Evolutionary conservation across 1,140 invertebrate species (phyloP), one percentile per base, ranked within the genome.

Genomic region (Penaeus indicus): DNA sequence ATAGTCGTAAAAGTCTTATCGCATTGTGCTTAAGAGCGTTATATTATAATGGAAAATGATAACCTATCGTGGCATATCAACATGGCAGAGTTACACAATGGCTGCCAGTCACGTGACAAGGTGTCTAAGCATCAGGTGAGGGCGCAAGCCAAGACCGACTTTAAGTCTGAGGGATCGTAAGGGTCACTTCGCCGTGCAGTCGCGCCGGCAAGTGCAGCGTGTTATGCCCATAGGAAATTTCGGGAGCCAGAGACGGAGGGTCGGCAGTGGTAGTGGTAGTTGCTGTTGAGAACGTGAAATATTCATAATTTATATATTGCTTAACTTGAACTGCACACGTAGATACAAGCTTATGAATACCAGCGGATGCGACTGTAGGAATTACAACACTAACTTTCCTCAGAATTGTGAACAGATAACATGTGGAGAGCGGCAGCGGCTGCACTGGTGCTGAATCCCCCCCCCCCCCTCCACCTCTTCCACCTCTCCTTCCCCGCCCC

Each of bases 21-120:
- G 77, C 64, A 77, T 72, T 77, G 86, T 88, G 86, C 86, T 88
- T 88, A 88, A 77, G 86, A 83, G 83, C 79, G 86, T 72, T 83
- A 88, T 88, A 88, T 88, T 83, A 88, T 88, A 88, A 88, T 88
- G 86, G 86, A 88, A 82, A 88, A 80, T 88, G 86, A 88, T 88
- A 88, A 83, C 79, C 86, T 88, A 88, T 88, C 86, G 86, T 83
- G 86, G 77, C 86, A 83, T 88, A 88, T 88, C 86, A 88, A 88
- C 86, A 88, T 83, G 67, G 80, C 85, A 83, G 86, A 83, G 79
- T 88, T 88, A 88, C 80, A 88, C 86, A 88, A 88, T 88, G 86
- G 77, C 61, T 62, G 79, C 67, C 62, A 80, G 38, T 42, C 47
- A 32, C 22, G 79, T 47, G 38, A 75, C 19, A 42, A 75, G 47